phyloP scores from a whole-genome alignment of 64 coral and sea anemone species.

The Anthopleura sola region DNA sequence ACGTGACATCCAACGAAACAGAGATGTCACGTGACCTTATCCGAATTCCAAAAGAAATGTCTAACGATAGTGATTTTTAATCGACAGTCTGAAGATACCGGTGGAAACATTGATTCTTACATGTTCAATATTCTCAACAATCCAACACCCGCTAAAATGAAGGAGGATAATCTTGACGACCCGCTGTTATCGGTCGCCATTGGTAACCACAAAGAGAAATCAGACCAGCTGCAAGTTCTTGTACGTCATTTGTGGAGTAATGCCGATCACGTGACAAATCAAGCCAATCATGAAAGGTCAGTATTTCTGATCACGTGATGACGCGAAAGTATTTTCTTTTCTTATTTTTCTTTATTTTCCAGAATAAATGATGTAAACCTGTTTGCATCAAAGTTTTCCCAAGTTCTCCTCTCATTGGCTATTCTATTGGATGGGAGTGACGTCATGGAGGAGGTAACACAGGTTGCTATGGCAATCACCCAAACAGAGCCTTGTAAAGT shows the following conservation, averaged over 20 bases:
- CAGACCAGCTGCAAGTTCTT: slow-evolving; percentile 11
- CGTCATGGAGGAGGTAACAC: neutral
- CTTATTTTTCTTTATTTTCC: neutral
- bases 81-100: neutral
- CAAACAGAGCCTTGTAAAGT: neutral
- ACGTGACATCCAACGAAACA: no score
- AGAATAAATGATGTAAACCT: slow-evolving; percentile 1
- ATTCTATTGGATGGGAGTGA: neutral
- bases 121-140: neutral
- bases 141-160: neutral
- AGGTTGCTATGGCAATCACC: slow-evolving; percentile 14
- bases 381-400: slow-evolving; percentile 24
- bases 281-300: neutral
- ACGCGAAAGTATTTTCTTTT: neutral
- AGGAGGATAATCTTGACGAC: neutral
- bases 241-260: slow-evolving; percentile 46
- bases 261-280: slow-evolving; percentile 14
- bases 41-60: no score
- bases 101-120: neutral
- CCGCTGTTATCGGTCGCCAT: slow-evolving; percentile 14
- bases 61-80: neutral
- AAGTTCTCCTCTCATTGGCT: slow-evolving; percentile 27
- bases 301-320: neutral
- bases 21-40: no score
- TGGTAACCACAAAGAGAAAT: slow-evolving; percentile 39